A percentile compares a stretch with the other conserved stretches of the same genome.
These are phyloP conservation scores for Lamprotornis superbus DNA, from an alignment of 2,113 vertebrate genomes.

Conservation along the genomic window DNA sequence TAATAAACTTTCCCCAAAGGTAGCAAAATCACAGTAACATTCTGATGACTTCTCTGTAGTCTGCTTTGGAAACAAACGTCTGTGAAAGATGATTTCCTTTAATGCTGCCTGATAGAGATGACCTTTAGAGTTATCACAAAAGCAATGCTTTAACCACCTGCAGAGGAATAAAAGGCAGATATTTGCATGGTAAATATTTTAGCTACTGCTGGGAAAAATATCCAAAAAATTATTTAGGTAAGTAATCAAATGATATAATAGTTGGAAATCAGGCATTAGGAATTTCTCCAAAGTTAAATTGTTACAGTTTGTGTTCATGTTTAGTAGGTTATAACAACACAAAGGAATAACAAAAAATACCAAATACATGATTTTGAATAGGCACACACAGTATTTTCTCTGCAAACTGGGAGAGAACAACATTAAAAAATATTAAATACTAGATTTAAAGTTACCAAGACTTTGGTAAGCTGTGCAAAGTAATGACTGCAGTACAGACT, in stretches of 20 bases:
- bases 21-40: background rate
- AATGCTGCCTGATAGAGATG: background rate
- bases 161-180: slow-evolving; percentile 4
- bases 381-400: background rate
- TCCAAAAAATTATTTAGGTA: background rate
- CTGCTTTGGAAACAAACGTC: slow-evolving; percentile 35
- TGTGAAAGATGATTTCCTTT: slow-evolving; percentile 23
- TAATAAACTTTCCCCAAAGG: slow-evolving; percentile 35
- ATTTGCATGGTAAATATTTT: background rate
- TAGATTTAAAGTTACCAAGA: background rate
- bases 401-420: background rate
- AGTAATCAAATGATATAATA: background rate
- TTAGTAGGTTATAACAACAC: background rate
- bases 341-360: background rate
- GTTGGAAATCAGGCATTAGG: background rate
- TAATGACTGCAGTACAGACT: background rate
- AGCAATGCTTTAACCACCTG: background rate
- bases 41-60: background rate
- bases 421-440: background rate
- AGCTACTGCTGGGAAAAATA: background rate
- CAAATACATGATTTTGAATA: background rate
- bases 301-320: background rate
- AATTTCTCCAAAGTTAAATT: background rate
- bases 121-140: slow-evolving; percentile 24
- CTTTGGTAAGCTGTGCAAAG: background rate